phyloP scores from a whole-genome alignment of 2,888 invertebrate genomes.

The Tachystola acroxantha region DNA sequence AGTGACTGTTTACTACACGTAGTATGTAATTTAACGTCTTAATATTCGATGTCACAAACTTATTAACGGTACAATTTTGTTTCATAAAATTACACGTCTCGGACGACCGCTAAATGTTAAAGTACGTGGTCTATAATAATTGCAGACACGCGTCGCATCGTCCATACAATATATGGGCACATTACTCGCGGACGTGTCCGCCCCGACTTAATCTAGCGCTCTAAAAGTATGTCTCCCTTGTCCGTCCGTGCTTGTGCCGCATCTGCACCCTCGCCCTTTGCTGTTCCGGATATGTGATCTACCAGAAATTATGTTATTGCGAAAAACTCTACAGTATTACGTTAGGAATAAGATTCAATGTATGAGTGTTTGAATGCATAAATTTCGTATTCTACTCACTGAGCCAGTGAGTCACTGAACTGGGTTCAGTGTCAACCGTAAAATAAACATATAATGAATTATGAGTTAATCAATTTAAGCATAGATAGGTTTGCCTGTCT shows the following conservation, averaged over 20 bases:
- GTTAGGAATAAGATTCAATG: no score
- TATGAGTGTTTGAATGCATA: no score
- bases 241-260: conserved; percentile 33
- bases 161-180: conserved; percentile 72
- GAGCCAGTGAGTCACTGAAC: no score
- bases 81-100: conserved; percentile 5
- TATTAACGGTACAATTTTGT: conserved; percentile 1
- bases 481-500: no score
- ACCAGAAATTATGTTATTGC: conserved; percentile 15
- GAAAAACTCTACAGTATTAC: neutral
- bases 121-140: conserved; percentile 52
- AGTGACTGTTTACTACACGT: no score
- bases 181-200: conserved; percentile 74
- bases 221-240: conserved; percentile 68
- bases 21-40: neutral
- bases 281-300: conserved; percentile 18
- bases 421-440: no score
- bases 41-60: neutral
- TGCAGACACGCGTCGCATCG: conserved; percentile 59
- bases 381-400: no score
- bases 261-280: conserved; percentile 37
- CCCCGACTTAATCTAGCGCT: conserved; percentile 67
- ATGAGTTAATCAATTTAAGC: no score
- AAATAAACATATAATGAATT: no score
- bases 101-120: conserved; percentile 18